Evolutionary conservation across 2,113 vertebrate genomes (phyloP).

Genomic region (Hydrolagus affinis): DNA sequence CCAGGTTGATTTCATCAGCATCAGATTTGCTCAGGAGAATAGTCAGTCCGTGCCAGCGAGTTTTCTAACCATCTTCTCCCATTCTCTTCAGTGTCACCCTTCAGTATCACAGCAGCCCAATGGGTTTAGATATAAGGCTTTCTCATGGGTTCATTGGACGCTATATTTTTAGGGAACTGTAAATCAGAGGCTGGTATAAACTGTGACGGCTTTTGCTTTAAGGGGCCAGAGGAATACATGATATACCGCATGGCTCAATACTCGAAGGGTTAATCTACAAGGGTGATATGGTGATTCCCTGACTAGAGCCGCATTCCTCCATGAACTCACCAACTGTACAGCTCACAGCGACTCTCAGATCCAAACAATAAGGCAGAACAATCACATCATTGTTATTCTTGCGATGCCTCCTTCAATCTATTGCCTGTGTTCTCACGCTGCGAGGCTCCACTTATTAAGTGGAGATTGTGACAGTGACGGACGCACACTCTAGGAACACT

Average conservation of each 20-base stretch:
- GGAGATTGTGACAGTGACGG: not conserved
- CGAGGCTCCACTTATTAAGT: not conserved
- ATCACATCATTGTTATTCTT: not conserved
- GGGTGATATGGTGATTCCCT: not conserved
- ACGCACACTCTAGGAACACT: not conserved
- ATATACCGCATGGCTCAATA: too few species aligned
- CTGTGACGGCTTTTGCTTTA: not conserved
- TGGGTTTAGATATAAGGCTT: too few species aligned
- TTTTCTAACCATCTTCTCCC: not conserved
- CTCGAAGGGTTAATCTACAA: not conserved
- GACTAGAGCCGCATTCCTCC: not conserved
- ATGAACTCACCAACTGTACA: not conserved
- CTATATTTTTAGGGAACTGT: not conserved
- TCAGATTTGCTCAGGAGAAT: not conserved
- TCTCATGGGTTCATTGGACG: not conserved
- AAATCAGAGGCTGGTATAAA: not conserved
- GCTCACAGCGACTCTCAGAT: not conserved
- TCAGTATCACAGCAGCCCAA: too few species aligned
- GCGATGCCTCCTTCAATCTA: not conserved
- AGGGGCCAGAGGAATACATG: not conserved
- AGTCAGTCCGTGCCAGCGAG: too few species aligned
- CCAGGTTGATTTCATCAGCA: too few species aligned
- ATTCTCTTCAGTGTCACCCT: not conserved
- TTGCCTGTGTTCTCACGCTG: not conserved
- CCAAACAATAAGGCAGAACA: not conserved